Evolutionary conservation across 1,140 invertebrate species (phyloP), one percentile per base, ranked within the genome.

Genomic region (Penaeus japonicus): DNA sequence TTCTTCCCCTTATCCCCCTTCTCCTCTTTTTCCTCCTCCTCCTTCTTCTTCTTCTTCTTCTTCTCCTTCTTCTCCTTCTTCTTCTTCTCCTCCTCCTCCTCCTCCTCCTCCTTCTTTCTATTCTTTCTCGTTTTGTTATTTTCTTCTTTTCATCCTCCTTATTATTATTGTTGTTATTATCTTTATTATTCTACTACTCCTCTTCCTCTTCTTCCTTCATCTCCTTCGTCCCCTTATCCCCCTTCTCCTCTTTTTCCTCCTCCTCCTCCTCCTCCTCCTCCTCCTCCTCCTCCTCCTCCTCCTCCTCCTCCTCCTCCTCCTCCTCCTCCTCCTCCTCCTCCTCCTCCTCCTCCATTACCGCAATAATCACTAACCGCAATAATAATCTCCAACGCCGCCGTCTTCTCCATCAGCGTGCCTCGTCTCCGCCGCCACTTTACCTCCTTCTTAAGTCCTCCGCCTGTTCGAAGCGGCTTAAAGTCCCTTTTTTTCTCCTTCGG

Each of bases 371-470:
- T 15, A 47, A 12, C 47, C 47, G 47, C 47, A 47, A 47, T 47
- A 47, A 47, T 47, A 47, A 47, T 57, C 39, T 54, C 39, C 62
- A 84, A 39, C 57, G 65, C 20, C n/a, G 15, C 22, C 30, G 54
- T 70, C 83, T 73, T 47, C 65, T 75, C 59, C 83, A 75, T 30
- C 83, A 84, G n/a, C n/a, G 75, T n/a, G 24, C 83, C 70, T 30
- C 78, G 78, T 81, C 79, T 53, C 54, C 84, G 57, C 62, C 84
- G 39, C 20, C 78, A 75, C 78, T 57, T 86, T 86, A 79, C 84
- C 84, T 86, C 84, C 70, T 73, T 73, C 84, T 79, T 86, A 54
- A 86, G 84, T 65, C 22, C 32, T 7, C 27, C 55, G 75, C 79
- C 32, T 15, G 10, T 47, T 47, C 47, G 47, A 47, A 47, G 15